Conservation (phyloP, 1,140 invertebrate genomes). For the Pogonognathellus flavescens region DNA sequence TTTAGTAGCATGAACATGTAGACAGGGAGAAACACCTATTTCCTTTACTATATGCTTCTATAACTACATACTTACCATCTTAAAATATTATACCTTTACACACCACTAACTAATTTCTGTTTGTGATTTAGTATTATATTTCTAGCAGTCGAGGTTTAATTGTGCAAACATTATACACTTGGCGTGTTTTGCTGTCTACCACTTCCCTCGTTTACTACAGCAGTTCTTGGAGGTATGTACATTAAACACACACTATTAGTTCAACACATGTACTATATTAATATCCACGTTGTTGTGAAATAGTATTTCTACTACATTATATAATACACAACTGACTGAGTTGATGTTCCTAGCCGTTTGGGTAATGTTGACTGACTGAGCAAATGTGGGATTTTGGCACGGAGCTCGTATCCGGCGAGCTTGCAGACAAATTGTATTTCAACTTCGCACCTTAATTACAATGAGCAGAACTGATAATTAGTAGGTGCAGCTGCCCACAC, state of each 20-base stretch:
- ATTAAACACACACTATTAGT: too few relatives aligned
- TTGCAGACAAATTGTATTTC: constrained; percentile 51
- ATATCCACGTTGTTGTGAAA: background rate
- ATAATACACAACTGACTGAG: too few relatives aligned
- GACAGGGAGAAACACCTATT: constrained; percentile 33
- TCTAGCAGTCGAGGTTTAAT: too few relatives aligned
- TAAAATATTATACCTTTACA: too few relatives aligned
- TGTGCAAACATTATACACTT: too few relatives aligned
- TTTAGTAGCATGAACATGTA: constrained; percentile 9
- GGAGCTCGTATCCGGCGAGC: constrained; percentile 14
- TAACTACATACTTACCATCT: too few relatives aligned
- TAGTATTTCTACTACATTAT: too few relatives aligned
- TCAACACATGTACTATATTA: background rate
- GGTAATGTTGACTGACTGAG: constrained; percentile 26
- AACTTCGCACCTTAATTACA: constrained; percentile 58
- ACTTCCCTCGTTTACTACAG: too few relatives aligned
- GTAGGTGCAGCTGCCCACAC: constrained; percentile 42
- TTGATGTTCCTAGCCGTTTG: background rate
- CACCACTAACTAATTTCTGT: too few relatives aligned
- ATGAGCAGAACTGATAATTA: constrained; percentile 39
- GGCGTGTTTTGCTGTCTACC: too few relatives aligned
- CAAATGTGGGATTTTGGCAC: constrained; percentile 43
- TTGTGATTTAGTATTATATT: too few relatives aligned
- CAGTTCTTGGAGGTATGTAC: too few relatives aligned
- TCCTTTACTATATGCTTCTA: background rate